phyloP scores from a whole-genome alignment of 2,888 invertebrate species.

The Drosophila greeni region DNA sequence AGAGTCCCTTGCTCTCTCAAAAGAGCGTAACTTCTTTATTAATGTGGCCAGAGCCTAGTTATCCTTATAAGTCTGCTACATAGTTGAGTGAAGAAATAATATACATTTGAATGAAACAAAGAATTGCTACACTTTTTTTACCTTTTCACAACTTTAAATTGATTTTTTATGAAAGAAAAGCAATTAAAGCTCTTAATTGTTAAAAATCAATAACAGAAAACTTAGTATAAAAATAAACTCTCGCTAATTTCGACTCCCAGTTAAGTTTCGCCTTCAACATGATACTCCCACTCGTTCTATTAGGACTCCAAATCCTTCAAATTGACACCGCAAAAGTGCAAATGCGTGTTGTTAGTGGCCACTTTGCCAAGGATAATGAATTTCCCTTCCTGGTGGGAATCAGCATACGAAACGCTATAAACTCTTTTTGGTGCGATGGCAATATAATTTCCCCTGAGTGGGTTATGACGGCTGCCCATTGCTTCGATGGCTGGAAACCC shows the following conservation, averaged over 20 bases:
- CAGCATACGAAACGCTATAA: accelerated
- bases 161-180: not conserved
- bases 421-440: not conserved
- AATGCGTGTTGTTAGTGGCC: not conserved
- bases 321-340: not conserved
- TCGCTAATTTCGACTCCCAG: too few species aligned
- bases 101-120: not conserved
- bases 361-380: not conserved
- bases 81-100: too few species aligned
- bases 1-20: too few species aligned
- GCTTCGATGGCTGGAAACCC: not conserved
- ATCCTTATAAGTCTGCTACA: too few species aligned
- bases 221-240: not conserved
- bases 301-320: not conserved
- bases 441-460: not conserved
- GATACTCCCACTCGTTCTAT: not conserved
- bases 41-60: too few species aligned
- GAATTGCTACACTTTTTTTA: not conserved
- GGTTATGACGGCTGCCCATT: not conserved
- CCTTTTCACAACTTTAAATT: not conserved
- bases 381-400: not conserved
- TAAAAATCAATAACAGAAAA: not conserved
- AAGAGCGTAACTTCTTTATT: too few species aligned
- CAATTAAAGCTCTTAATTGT: not conserved
- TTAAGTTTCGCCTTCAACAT: not conserved